Evolutionary conservation across 2,797 vertebrate species (phyloP).

Genomic region (Hoplostethus atlanticus): DNA sequence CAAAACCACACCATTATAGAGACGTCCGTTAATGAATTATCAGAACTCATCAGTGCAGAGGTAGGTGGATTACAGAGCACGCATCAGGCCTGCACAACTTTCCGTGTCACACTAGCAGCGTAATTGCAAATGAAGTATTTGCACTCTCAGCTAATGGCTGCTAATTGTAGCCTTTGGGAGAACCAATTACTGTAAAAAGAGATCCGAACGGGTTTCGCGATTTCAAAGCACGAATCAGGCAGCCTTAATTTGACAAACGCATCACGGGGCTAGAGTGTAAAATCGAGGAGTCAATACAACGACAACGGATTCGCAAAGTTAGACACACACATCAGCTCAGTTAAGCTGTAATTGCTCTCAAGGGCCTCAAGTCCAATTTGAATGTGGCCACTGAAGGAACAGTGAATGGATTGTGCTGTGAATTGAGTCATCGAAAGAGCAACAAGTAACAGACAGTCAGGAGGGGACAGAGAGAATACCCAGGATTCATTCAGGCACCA

Average conservation of each 20-base stretch:
- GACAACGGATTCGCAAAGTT: conserved; percentile 26
- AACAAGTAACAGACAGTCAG: background rate
- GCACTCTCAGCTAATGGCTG: conserved; percentile 70
- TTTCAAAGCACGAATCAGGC: conserved; percentile 58
- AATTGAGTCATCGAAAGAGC: background rate
- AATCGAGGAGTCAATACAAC: conserved; percentile 60
- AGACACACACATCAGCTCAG: background rate
- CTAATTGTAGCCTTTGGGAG: conserved; percentile 74
- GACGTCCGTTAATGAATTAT: background rate
- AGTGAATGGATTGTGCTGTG: conserved; percentile 4
- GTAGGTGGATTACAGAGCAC: conserved; percentile 23
- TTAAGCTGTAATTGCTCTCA: conserved; percentile 41
- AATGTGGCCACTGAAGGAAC: conserved; percentile 18
- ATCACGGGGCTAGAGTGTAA: conserved; percentile 44
- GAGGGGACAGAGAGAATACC: background rate
- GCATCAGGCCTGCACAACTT: conserved; percentile 36
- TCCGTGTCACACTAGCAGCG: conserved; percentile 50
- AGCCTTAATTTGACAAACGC: conserved; percentile 58
- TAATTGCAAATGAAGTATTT: conserved; percentile 71
- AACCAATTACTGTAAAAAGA: conserved; percentile 61
- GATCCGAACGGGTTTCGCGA: conserved; percentile 47
- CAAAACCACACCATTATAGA: background rate
- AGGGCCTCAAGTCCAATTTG: conserved; percentile 25
- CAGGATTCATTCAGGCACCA: background rate
- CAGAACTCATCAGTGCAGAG: background rate